A percentile compares a stretch with the other conserved stretches of the same genome.
These are phyloP conservation scores for Antedon mediterranea DNA, from an alignment of 53 echinoderm and acorn worm genomes.

Conservation along the genomic window DNA sequence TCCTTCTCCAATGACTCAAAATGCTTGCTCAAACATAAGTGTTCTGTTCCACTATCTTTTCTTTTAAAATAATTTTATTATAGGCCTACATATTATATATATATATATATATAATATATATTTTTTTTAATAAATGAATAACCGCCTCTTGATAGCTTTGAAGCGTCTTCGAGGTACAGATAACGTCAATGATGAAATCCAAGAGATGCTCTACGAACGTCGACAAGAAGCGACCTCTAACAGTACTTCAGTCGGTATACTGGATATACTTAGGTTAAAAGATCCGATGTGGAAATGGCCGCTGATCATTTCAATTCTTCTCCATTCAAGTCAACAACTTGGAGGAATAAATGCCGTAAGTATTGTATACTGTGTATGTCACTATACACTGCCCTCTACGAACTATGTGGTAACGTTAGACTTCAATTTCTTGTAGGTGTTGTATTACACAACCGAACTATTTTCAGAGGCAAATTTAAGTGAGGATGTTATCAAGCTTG, in stretches of 20 bases:
- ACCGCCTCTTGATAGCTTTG: too few relatives aligned
- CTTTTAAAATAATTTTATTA: too few relatives aligned
- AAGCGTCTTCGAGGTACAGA: neutral
- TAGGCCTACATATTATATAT: too few relatives aligned
- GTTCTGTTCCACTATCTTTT: too few relatives aligned
- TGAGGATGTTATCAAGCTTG: neutral
- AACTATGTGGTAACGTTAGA: too few relatives aligned
- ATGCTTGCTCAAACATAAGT: too few relatives aligned
- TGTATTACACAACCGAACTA: neutral
- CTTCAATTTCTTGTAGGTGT: too few relatives aligned
- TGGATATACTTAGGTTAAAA: neutral
- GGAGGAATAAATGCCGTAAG: neutral
- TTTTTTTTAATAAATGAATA: too few relatives aligned
- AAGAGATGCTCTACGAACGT: neutral
- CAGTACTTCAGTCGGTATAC: neutral
- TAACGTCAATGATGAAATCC: neutral
- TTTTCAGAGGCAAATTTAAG: neutral
- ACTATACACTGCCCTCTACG: too few relatives aligned
- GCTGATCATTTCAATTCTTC: neutral
- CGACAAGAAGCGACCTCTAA: neutral
- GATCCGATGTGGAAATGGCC: neutral
- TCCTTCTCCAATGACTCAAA: too few relatives aligned
- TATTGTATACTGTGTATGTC: too few relatives aligned
- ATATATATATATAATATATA: too few relatives aligned
- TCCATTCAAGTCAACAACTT: neutral